phyloP scores from a whole-genome alignment of 1,140 invertebrate species.

The Eriocheir sinensis region DNA sequence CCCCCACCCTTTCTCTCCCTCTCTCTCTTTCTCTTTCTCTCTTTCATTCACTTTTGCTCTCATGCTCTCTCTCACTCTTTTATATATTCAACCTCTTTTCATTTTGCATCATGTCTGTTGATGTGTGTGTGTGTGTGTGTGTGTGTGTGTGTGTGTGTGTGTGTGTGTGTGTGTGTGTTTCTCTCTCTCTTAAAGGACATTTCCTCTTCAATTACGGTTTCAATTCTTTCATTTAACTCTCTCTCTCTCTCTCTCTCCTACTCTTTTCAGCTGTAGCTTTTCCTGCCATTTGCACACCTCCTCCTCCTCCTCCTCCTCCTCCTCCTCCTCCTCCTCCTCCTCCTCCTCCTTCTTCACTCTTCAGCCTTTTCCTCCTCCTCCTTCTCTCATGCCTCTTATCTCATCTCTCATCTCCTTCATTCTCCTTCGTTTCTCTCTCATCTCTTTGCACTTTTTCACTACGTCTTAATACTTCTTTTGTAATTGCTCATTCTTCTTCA shows the following conservation, averaged over 20 bases:
- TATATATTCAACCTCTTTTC: not conserved
- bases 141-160: slow-evolving; percentile 1
- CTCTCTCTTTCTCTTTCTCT: slow-evolving; percentile 54
- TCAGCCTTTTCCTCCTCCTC: no score
- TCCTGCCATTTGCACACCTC: not conserved
- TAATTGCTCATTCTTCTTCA: not conserved
- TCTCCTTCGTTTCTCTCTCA: not conserved
- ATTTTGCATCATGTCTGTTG: not conserved
- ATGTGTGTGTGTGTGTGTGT: slow-evolving; percentile 1
- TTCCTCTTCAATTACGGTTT: no score
- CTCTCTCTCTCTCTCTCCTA: not conserved
- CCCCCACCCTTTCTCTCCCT: slow-evolving; percentile 45
- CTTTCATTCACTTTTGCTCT: slow-evolving; percentile 31
- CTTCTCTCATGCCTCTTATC: not conserved
- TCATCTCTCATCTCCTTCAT: not conserved
- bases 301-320: not conserved
- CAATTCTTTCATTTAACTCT: not conserved
- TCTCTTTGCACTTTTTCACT: no score
- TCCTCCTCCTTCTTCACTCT: not conserved
- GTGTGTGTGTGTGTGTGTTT: not conserved
- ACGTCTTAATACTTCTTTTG: not conserved
- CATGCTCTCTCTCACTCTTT: not conserved
- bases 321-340: not conserved
- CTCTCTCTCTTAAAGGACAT: no score
- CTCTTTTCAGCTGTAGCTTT: not conserved